Evolutionary conservation across 2,797 vertebrate species (phyloP).

Genomic region (Neopelma chrysocephalum): DNA sequence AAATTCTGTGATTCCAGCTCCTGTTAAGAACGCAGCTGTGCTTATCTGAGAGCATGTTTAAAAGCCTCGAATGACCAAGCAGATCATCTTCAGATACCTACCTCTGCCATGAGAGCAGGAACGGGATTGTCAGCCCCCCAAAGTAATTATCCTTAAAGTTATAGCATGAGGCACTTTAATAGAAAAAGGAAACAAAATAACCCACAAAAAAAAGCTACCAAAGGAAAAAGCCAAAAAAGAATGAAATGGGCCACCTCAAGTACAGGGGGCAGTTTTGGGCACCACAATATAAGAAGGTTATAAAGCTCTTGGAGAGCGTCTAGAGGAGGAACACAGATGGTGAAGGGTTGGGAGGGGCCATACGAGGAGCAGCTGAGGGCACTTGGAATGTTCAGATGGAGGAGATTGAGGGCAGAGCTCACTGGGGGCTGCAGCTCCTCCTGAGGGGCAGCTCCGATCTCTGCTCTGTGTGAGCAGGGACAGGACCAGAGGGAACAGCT

Average conservation of each 20-base stretch:
- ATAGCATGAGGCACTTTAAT: background rate
- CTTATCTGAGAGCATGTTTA: background rate
- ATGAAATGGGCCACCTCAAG: background rate
- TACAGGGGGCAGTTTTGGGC: background rate
- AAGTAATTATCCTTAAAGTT: background rate
- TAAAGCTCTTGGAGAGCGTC: background rate
- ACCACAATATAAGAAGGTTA: fast-evolving
- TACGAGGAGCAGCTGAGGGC: background rate
- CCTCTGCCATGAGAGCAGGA: background rate
- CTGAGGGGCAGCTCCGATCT: background rate
- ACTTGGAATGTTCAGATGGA: background rate
- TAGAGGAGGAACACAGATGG: background rate
- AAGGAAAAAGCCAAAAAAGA: background rate
- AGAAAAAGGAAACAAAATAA: background rate
- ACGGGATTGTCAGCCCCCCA: background rate
- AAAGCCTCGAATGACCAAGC: background rate
- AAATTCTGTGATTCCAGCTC: constrained; percentile 12
- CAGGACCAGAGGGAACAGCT: background rate
- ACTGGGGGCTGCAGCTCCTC: background rate
- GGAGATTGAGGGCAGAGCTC: background rate
- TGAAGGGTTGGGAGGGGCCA: background rate
- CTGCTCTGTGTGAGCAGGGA: background rate
- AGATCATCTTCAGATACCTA: background rate
- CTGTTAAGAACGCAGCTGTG: background rate
- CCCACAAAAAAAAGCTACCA: too few relatives aligned